Evolutionary conservation across 2,888 invertebrate genomes (phyloP), one percentile per base, ranked within the genome.

Genomic region (Thecocarcelia acutangulata): DNA sequence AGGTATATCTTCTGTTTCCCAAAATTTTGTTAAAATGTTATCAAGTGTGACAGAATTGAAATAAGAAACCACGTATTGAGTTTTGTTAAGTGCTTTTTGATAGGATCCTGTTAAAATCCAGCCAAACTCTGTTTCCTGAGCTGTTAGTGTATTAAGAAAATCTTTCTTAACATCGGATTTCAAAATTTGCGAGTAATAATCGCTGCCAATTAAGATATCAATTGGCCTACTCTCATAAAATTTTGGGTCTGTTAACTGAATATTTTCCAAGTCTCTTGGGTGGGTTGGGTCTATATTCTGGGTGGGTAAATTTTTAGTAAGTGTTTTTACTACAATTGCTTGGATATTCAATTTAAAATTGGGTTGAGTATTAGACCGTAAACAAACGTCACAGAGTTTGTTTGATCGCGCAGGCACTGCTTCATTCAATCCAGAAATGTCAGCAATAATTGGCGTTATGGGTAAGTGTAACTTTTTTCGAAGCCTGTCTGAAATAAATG

Each of bases 351-450:
- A n/a, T n/a, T n/a, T n/a, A n/a, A n/a, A n/a, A n/a, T n/a, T n/a
- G n/a, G n/a, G n/a, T n/a, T n/a, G n/a, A n/a, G n/a, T n/a, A n/a
- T n/a, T n/a, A 9, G 61, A 61, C 13, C 19, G 13, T 44, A 61
- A 46, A 1, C 17, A 19, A 40, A 61, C 37, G 6, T 44, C 44
- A 61, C 59, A 61, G 2, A 48, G 6, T 33, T 48, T 15, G 17
- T 24, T 64, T 6, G 63, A 64, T 12, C 33, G n/a, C 5, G 42
- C 68, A 19, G 54, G 52, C n/a, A 68, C 54, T 21, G 37, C 50
- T 24, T 52, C 42, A 54, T 68, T 68, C 8, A 68, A 21, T 11
- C 68, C 64, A 19, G 48, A 54, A 21, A 68, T 42, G 40, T 68
- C 42, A 40, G 68, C 68, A 19, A 15, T 5, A 24, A 68, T 54